Evolutionary conservation across 2,888 invertebrate genomes (phyloP).

Genomic region (Leptopilina myrica): DNA sequence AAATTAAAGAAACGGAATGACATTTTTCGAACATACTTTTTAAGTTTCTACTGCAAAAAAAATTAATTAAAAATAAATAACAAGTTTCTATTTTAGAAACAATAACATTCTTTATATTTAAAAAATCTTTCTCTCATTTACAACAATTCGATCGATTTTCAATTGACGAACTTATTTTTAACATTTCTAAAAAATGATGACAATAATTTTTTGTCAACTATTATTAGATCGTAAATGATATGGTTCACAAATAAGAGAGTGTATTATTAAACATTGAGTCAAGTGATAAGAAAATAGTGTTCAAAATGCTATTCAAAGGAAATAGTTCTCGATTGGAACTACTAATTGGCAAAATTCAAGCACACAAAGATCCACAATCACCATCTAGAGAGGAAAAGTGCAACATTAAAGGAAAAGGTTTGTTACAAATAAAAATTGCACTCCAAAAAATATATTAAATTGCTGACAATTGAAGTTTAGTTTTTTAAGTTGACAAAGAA

Average conservation of each 20-base stretch:
- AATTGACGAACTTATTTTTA: too few relatives aligned
- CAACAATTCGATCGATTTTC: too few relatives aligned
- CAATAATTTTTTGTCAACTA: too few relatives aligned
- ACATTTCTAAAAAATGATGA: too few relatives aligned
- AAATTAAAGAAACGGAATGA: too few relatives aligned
- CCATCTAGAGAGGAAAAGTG: constrained; percentile 67
- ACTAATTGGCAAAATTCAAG: constrained; percentile 91
- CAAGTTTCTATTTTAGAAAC: too few relatives aligned
- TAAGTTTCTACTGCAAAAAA: not conserved
- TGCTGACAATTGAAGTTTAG: too few relatives aligned
- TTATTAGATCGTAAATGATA: not conserved
- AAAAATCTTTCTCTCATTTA: too few relatives aligned
- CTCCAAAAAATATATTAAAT: too few relatives aligned
- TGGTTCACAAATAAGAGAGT: not conserved
- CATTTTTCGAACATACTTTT: too few relatives aligned
- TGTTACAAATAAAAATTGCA: constrained; percentile 42
- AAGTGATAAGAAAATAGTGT: constrained; percentile 3
- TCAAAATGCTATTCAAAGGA: constrained; percentile 89
- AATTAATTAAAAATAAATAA: not conserved
- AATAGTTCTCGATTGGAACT: constrained; percentile 90
- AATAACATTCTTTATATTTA: too few relatives aligned
- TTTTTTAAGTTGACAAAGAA: too few relatives aligned
- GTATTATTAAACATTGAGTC: not conserved
- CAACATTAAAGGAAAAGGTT: constrained; percentile 67
- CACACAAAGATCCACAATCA: constrained; percentile 85